Conservation (phyloP, 2,888 invertebrate species). For the Hesperia comma region DNA sequence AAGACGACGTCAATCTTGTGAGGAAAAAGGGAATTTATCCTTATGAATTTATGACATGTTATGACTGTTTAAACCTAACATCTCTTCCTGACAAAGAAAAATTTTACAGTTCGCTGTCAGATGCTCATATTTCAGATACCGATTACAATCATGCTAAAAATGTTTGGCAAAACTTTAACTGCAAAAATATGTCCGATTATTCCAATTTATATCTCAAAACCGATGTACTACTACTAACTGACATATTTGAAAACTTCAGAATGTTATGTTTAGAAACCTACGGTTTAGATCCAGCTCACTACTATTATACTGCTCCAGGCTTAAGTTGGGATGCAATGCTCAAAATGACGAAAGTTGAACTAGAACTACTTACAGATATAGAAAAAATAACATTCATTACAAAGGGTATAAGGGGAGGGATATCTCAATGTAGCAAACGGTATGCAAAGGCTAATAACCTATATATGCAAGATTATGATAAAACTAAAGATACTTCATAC, state of each 20-base stretch:
- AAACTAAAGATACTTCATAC: too few relatives aligned
- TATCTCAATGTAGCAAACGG: too few relatives aligned
- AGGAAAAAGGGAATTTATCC: conserved; percentile 36
- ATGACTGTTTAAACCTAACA: conserved; percentile 32
- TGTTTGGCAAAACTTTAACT: conserved; percentile 49
- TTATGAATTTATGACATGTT: conserved; percentile 39
- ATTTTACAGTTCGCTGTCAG: conserved; percentile 25
- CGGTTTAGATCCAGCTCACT: conserved; percentile 42
- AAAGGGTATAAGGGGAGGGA: too few relatives aligned
- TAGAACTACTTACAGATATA: too few relatives aligned
- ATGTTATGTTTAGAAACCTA: conserved; percentile 47
- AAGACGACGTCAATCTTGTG: conserved; percentile 21
- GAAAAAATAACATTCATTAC: too few relatives aligned
- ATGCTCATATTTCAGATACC: conserved; percentile 14
- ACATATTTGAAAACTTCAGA: conserved; percentile 57
- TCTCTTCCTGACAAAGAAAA: conserved; percentile 21
- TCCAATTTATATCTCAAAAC: conserved; percentile 52
- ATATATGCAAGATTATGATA: too few relatives aligned
- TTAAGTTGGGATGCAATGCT: conserved; percentile 49
- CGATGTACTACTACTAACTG: conserved; percentile 51
- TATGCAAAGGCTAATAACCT: too few relatives aligned
- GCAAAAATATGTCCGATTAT: conserved; percentile 49
- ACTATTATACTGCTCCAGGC: conserved; percentile 46
- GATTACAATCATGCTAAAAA: conserved; percentile 35
- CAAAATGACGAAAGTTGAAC: too few relatives aligned